Conservation (phyloP, 2,113 vertebrate genomes). For the Chascanopsetta lugubris region DNA sequence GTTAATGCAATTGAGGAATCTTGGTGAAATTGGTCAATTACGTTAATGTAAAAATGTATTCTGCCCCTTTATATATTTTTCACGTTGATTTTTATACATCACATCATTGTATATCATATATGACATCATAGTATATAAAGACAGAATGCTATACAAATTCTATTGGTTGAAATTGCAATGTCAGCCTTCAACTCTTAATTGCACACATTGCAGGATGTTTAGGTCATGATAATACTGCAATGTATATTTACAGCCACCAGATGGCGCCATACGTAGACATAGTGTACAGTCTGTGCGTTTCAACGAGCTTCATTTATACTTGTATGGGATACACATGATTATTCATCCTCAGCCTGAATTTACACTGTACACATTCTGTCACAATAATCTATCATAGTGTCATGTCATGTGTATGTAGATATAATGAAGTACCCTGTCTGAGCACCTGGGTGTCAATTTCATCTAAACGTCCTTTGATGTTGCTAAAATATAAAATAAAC, state of each 20-base stretch:
- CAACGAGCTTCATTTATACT: not conserved
- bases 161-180: too few species aligned
- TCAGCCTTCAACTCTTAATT: not conserved
- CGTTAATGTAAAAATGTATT: too few species aligned
- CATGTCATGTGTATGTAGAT: not conserved
- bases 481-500: not conserved
- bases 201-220: not conserved
- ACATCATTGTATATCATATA: too few species aligned
- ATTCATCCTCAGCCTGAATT: not conserved
- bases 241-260: slow-evolving; percentile 27
- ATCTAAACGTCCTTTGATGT: not conserved
- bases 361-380: not conserved
- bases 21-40: too few species aligned
- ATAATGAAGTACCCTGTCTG: not conserved
- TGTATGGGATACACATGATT: not conserved
- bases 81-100: too few species aligned
- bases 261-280: not conserved
- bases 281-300: not conserved
- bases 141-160: too few species aligned
- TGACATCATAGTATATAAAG: too few species aligned
- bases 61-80: too few species aligned
- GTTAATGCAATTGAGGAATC: too few species aligned
- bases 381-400: not conserved
- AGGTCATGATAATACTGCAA: not conserved
- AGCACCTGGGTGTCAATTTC: not conserved